Evolutionary conservation across 2,888 invertebrate species (phyloP).

Genomic region (Sycophila texana): DNA sequence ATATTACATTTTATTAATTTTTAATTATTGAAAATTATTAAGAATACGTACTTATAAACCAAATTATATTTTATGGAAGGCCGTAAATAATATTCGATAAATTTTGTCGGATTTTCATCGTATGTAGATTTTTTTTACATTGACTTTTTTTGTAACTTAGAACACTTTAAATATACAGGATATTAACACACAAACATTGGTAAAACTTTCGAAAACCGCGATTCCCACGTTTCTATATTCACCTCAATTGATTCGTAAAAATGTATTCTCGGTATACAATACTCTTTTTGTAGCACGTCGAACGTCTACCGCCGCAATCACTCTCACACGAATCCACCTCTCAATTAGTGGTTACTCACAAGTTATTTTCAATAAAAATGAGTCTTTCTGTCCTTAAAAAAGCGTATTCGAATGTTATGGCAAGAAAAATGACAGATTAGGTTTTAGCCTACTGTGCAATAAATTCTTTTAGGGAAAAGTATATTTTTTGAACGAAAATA

Average conservation of each 20-base stretch:
- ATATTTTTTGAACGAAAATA: not conserved
- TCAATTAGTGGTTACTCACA: conserved; percentile 31
- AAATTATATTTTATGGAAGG: too few relatives aligned
- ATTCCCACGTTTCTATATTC: conserved; percentile 33
- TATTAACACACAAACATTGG: conserved; percentile 6
- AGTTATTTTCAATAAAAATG: conserved; percentile 5
- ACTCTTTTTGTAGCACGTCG: conserved; percentile 16
- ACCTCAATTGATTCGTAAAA: conserved; percentile 24
- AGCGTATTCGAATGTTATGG: not conserved
- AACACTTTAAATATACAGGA: too few relatives aligned
- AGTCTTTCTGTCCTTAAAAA: not conserved
- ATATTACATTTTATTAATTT: too few relatives aligned
- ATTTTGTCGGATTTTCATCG: too few relatives aligned
- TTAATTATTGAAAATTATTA: too few relatives aligned
- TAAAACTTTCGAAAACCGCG: conserved; percentile 25
- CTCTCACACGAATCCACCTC: conserved; percentile 18
- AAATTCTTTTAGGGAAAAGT: not conserved
- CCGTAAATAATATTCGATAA: too few relatives aligned
- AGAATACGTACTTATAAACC: too few relatives aligned
- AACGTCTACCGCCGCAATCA: conserved; percentile 27
- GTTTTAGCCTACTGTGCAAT: not conserved
- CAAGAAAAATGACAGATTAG: not conserved
- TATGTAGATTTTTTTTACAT: too few relatives aligned
- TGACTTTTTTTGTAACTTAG: too few relatives aligned
- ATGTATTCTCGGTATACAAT: conserved; percentile 23